A percentile compares a stretch with the other conserved stretches of the same genome.
Evolutionary conservation across 2,797 vertebrate species (phyloP).

Genomic region (Alectoris magna): DNA sequence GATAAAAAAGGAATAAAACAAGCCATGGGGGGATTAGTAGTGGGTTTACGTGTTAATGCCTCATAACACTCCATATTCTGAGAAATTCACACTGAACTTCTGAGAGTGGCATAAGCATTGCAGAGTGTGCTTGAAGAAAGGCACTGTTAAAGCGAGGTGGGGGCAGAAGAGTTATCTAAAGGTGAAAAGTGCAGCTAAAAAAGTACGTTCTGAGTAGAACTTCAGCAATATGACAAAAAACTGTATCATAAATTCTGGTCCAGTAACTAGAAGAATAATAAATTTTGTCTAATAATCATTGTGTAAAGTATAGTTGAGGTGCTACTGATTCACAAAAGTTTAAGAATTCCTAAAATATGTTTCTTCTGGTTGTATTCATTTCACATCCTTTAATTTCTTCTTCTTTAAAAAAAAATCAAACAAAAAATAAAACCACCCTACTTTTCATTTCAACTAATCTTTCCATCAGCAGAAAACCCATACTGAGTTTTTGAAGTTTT

Average conservation of each 20-base stretch:
- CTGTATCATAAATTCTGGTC: not conserved
- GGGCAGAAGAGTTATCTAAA: slow-evolving; percentile 18
- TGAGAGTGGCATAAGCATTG: not conserved
- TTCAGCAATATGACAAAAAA: not conserved
- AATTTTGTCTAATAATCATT: not conserved
- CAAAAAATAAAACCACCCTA: not conserved
- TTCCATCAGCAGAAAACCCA: not conserved
- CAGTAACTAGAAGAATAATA: not conserved
- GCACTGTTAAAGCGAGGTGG: slow-evolving; percentile 1
- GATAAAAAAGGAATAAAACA: slow-evolving; percentile 65
- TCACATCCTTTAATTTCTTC: not conserved
- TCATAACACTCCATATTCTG: slow-evolving; percentile 53
- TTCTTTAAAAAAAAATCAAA: too few relatives aligned
- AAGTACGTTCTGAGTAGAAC: slow-evolving; percentile 25
- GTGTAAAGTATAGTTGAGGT: not conserved
- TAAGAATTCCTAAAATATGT: not conserved
- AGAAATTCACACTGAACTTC: slow-evolving; percentile 75
- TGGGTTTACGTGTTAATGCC: slow-evolving; percentile 73
- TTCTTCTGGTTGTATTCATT: not conserved
- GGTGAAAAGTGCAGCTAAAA: slow-evolving; percentile 52
- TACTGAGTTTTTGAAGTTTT: not conserved
- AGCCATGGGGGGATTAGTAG: slow-evolving; percentile 67
- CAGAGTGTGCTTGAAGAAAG: slow-evolving; percentile 51
- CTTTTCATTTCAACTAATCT: not conserved
- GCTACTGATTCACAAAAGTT: not conserved